Base-by-base conservation (phyloP, 2,797 vertebrate genomes). In the Pipistrellus nathusii region DNA sequence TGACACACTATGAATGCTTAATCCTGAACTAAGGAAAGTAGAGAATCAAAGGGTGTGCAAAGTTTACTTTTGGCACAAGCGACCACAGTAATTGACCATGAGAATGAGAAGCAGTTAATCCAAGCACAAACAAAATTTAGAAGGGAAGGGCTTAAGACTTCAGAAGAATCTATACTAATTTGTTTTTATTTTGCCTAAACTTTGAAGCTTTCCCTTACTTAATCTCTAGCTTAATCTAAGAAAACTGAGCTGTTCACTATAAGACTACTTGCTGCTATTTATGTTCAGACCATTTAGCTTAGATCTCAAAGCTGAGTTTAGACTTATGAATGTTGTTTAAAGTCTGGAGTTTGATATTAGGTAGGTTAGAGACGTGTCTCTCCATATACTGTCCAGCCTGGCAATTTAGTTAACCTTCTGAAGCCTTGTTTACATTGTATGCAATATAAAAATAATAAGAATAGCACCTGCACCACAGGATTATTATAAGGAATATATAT, bases 131-230 rank as follows among this genome's bases (percentile, higher is more conserved):
- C 18, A 62, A 66, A 73, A 76, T 64, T 69, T 78, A 87, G 20
- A 59, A 88, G 17, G 13, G 9, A 85, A 21, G 8, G 23, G 8
- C 48, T 92, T 38, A 53, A 53, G 53, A 90, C 13, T 90, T 93
- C 14, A 92, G 27, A 82, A 83, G 23, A 95, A 92, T 90, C 21
- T 59, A 15, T 17, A 23, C 25, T 38, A 77, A 57, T 44, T 84
- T 89, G 41, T 69, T 96, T 83, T 82, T 38, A 85, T 88, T 90
- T 92, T 73, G 13, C 85, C 23, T 69, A 73, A 86, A 44, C 30
- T 86, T 92, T 69, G 41, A 93, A 88, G 14, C 20, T 35, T 68
- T 53, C 46, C 30, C 48, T 85, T 84, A 27, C 3, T 80, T 86
- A 89, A 66, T 6, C 66, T 53, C 2, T 73, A 53, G 38, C 5